Percentiles rank a stretch among this genome's conserved stretches.
Conservation (phyloP, 2,797 vertebrate species). For the Pseudochromis fuscus region DNA sequence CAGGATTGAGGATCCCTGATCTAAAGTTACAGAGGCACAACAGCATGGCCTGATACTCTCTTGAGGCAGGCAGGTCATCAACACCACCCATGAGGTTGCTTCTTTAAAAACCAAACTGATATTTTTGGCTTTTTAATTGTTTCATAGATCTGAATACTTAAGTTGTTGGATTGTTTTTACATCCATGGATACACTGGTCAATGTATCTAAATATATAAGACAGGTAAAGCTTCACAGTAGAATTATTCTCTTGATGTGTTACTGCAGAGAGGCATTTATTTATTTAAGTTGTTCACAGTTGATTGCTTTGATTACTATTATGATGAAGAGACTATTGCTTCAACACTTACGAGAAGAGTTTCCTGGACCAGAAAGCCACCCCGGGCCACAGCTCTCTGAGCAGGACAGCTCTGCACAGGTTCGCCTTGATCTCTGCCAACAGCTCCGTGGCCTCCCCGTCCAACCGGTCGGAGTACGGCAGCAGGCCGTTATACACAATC, state of each 20-base stretch:
- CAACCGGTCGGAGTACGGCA: constrained; percentile 91
- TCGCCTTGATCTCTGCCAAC: constrained; percentile 90
- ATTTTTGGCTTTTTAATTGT: too few relatives aligned
- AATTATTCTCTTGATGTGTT: too few relatives aligned
- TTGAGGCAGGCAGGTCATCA: not conserved
- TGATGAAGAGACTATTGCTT: not conserved
- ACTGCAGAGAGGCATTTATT: too few relatives aligned
- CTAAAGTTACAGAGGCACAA: constrained; percentile 27
- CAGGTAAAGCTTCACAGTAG: too few relatives aligned
- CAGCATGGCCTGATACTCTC: not conserved
- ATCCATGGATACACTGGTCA: too few relatives aligned
- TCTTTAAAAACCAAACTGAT: too few relatives aligned
- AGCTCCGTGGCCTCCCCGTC: constrained; percentile 90
- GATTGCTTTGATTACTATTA: too few relatives aligned
- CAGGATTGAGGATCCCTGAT: too few relatives aligned
- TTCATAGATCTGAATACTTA: too few relatives aligned
- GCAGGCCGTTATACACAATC: constrained; percentile 92
- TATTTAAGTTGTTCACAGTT: too few relatives aligned
- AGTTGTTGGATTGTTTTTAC: too few relatives aligned
- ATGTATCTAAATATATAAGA: too few relatives aligned
- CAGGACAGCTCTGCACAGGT: constrained; percentile 92
- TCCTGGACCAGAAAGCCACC: constrained; percentile 93
- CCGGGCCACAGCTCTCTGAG: constrained; percentile 96
- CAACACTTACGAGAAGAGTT: constrained; percentile 93
- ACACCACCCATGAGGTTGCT: not conserved